Evolutionary conservation across 1,140 invertebrate species (phyloP), one percentile per base, ranked within the genome.

Genomic region (Plutomurus gul): DNA sequence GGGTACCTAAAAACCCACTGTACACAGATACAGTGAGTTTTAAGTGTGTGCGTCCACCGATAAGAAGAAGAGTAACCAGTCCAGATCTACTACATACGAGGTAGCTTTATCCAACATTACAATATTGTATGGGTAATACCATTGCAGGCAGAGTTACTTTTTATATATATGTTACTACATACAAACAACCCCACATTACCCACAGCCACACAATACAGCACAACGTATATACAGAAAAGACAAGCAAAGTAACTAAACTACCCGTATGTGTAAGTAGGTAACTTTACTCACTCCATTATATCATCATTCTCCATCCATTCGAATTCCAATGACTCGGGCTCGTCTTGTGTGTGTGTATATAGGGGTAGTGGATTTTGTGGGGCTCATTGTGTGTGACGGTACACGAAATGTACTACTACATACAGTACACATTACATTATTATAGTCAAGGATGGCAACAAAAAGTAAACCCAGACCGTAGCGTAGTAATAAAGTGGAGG

Each of bases 401-500:
- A 60, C 51, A 10, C 4, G 33, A 1, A 4, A n/a, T 33, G 13
- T 60, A 30, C 30, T n/a, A 33, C 5, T 65, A 36, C 16, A 4
- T 18, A 47, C 43, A 33, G 27, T 13, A 60, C 25, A 60, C 51
- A 27, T 4, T 30, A 13, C 5, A 4, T 4, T 33, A 36, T n/a
- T 65, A 30, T 65, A 65, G 30, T 30, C 56, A 30, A 65, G 56
- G 27, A 36, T 65, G 56, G 51, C 51, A 60, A 60, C 13, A 27
- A 49, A 56, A 60, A 33, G 56, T 11, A 65, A 33, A 65, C 4
- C 30, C 56, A 65, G 18, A 65, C 13, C 56, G 56, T 60, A 30
- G 25, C 56, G 56, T 60, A 30, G 25, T 49, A 49, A 49, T 65
- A 65, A 65, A 65, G 56, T 65, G 56, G 56, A 65, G 56, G 56